Base-by-base conservation (phyloP, 2,797 vertebrate species). In the Lacerta viridis region DNA sequence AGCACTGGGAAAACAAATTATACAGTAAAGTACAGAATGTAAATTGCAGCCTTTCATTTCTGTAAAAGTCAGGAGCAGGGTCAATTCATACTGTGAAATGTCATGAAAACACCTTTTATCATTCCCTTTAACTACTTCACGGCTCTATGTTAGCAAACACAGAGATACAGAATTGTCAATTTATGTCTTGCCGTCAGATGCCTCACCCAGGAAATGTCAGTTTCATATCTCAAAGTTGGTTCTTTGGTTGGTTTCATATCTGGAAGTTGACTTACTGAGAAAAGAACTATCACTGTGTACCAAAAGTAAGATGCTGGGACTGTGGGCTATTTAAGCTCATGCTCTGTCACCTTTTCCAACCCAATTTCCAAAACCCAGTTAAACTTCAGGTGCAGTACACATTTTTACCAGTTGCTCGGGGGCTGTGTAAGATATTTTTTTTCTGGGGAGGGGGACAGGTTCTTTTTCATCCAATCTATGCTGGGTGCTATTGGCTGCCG, bases 1-100 rank as follows among this genome's bases (percentile, higher is more conserved):
- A 93, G 55, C 90, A 89, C 84, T 93, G 5, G 87, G 59, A 59
- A 92, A 94, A 90, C n/a, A 86, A 91, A 93, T 92, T 89, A 90
- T 36, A 18, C n/a, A 91, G 25, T 33, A 72, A 71, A 92, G 61
- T 69, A 83, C 5, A 39, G 50, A 87, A 33, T 17, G 1, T 84
- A 90, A 92, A 61, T 86, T 91, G 27, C 17, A 84, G 33, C 8
- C 11, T 92, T 95, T 94, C 89, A 78, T 87, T 95, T 92, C 77
- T 92, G 11, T 0, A 92, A 46, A 76, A 84, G 23, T 86, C 29
- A 89, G 25, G 85, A 79, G 29, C 61, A 84, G 71, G 50, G 84
- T 39, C 33, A 90, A 93, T 92, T 90, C 80, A 87, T 39, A 46
- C 89, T 86, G 29, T 89, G 79, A 91, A 93, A 75, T 11, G 85